Evolutionary conservation across 2,888 invertebrate species (phyloP).

Genomic region (Himalopsyche anomala): DNA sequence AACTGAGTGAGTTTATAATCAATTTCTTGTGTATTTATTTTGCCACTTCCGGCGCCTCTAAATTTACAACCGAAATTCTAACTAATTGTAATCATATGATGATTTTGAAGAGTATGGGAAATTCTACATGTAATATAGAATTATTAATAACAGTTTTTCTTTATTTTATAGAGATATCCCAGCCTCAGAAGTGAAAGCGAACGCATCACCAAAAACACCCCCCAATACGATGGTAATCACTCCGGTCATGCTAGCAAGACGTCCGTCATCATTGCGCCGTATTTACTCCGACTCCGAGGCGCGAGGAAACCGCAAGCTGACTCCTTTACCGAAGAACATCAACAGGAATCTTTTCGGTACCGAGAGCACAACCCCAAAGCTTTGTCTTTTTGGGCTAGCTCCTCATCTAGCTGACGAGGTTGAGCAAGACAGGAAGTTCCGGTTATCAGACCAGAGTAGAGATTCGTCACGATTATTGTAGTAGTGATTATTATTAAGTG

Average conservation of each 20-base stretch:
- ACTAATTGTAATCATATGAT: too few species aligned
- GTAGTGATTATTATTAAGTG: too few species aligned
- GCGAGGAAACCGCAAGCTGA: conserved; percentile 27
- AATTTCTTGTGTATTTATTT: neutral
- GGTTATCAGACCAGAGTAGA: neutral
- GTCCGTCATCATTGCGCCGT: conserved; percentile 17
- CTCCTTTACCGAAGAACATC: conserved; percentile 36
- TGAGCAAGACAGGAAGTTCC: neutral
- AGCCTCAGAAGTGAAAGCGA: neutral
- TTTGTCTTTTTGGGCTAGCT: neutral
- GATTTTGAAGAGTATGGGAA: too few species aligned
- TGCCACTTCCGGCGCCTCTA: too few species aligned
- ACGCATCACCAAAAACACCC: conserved; percentile 51
- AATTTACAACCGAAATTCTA: too few species aligned
- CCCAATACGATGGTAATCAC: conserved; percentile 45
- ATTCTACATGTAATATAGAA: too few species aligned
- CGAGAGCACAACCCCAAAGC: neutral
- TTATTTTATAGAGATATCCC: neutral
- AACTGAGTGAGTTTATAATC: neutral
- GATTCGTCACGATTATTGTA: neutral
- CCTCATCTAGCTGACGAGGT: neutral
- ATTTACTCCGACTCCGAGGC: neutral
- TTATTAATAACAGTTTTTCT: neutral
- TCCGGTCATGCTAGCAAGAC: conserved; percentile 50
- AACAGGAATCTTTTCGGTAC: conserved; percentile 36